Evolutionary conservation across 2,113 vertebrate genomes (phyloP), one percentile per base, ranked within the genome.

Genomic region (Cheirogaleus medius): DNA sequence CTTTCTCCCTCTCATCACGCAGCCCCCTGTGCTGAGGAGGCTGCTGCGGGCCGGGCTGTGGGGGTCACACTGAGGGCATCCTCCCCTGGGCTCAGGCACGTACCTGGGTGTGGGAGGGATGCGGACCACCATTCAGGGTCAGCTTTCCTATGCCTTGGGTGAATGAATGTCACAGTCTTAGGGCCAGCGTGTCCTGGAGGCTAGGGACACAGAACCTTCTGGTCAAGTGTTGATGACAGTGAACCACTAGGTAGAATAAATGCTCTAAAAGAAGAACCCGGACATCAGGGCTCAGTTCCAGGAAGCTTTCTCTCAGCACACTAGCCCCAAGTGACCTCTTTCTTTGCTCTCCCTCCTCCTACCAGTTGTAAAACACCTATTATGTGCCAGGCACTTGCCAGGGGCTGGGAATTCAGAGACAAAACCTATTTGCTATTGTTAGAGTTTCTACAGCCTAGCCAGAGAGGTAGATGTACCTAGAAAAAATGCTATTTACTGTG

Each of bases 21-120:
- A 58, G 37, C 39, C 29, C 25, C 49, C 37, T 27, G 52, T 37
- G 25, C 83, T 42, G 66, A 82, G 23, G 56, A 49, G 56, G 64
- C 54, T n/a, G 29, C 25, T 42, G 13, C 37, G 64, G 1, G 21
- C 15, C 27, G 18, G 18, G 29, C 21, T 44, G 25, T n/a, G 12
- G 5, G 60, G 34, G 29, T 1, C 13, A 10, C 2, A 21, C 60
- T 25, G 25, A 42, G 42, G 37, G 44, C 52, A 13, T 29, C 11
- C 5, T 5, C 13, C 15, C 0, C 76, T 4, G 52, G 80, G 18
- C 66, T n/a, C 20, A 12, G 44, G 0, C 39, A 1, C 9, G 42
- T 4, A 18, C 7, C 17, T 6, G 44, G 13, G 11, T 6, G 3
- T 74, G 78, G 69, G 17, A 80, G 32, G 34, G 56, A 14, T 0